Evolutionary conservation across 2,888 invertebrate genomes (phyloP), one percentile per base, ranked within the genome.

Genomic region (Tillus elongatus): DNA sequence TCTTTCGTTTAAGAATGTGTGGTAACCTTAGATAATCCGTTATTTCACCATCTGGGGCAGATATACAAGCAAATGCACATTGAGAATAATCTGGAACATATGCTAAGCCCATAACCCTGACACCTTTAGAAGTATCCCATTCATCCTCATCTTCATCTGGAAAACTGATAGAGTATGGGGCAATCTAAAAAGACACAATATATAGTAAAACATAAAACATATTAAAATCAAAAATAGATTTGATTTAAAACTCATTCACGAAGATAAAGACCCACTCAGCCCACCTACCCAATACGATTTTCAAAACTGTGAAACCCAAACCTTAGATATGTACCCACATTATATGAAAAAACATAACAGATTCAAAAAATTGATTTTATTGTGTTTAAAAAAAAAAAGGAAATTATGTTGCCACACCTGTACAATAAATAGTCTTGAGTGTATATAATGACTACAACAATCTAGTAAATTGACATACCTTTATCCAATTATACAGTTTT

Each of bases 101-200:
- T 4, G 91, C 86, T 12, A 98, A 64, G 1, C 89, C 88, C 73
- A 97, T 75, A 1, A 92, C 85, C 26, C 91, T 70, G 3, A 88
- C 71, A 15, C 93, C 95, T 64, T 82, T 82, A 9, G 75, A 72
- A 0, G 84, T 79, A 46, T 89, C 89, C 87, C 89, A 90, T 43
- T 92, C 92, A 37, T 93, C 91, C 37, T 90, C 89, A 36, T 91
- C 89, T 43, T 90, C 90, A 37, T 90, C 89, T 1, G 75, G 72
- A 40, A 75, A 77, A n/a, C 52, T 54, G 0, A 78, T 74, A 44
- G 70, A 75, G 57, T 87, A 93, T 0, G 95, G 93, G 0, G 88
- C 84, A 15, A 63, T 44, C 50, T 56, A 39, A 10, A 46, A n/a
- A 81, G 72, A 59, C 73, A 36, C 15, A 40, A 36, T n/a, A n/a